phyloP scores from a whole-genome alignment of 2,888 invertebrate species.

The Andrena flavipes region DNA sequence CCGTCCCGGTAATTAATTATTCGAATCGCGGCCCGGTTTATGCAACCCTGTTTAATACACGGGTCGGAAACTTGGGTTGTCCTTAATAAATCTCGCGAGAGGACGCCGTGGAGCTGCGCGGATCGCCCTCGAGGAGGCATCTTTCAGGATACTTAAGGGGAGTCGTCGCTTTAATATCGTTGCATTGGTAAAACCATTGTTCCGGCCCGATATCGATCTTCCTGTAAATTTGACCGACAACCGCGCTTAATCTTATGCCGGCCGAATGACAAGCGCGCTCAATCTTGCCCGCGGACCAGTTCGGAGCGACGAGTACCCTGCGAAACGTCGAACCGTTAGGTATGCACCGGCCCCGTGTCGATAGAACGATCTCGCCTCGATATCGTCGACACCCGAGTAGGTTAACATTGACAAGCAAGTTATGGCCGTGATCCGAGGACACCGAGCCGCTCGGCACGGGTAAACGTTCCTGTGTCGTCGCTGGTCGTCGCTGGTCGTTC shows the following conservation, averaged over 20 bases:
- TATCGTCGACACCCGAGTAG: slow-evolving; percentile 56
- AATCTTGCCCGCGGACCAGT: slow-evolving; percentile 60
- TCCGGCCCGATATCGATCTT: slow-evolving; percentile 69
- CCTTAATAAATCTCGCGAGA: slow-evolving; percentile 52
- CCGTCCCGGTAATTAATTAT: slow-evolving; percentile 65
- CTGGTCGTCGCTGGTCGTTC: background rate
- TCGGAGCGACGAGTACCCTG: background rate
- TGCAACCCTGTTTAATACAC: slow-evolving; percentile 51
- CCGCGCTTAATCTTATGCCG: slow-evolving; percentile 68
- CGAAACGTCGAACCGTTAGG: slow-evolving; percentile 52
- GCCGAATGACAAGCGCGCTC: slow-evolving; percentile 66
- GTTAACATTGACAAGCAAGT: slow-evolving; percentile 68
- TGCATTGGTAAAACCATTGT: slow-evolving; percentile 66
- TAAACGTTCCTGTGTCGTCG: slow-evolving; percentile 24
- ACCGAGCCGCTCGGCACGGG: slow-evolving; percentile 28
- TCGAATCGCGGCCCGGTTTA: slow-evolving; percentile 62
- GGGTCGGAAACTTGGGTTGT: slow-evolving; percentile 40
- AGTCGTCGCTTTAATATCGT: slow-evolving; percentile 63
- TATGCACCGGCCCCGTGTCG: slow-evolving; percentile 40
- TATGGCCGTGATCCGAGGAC: slow-evolving; percentile 53
- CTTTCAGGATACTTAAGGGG: slow-evolving; percentile 42
- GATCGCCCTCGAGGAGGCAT: slow-evolving; percentile 20
- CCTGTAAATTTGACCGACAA: slow-evolving; percentile 69
- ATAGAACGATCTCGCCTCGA: slow-evolving; percentile 61
- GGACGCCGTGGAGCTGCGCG: slow-evolving; percentile 28